These are phyloP conservation scores for Ceuthmochares aereus DNA, from an alignment of 2,113 vertebrate species.

Conservation along the genomic window DNA sequence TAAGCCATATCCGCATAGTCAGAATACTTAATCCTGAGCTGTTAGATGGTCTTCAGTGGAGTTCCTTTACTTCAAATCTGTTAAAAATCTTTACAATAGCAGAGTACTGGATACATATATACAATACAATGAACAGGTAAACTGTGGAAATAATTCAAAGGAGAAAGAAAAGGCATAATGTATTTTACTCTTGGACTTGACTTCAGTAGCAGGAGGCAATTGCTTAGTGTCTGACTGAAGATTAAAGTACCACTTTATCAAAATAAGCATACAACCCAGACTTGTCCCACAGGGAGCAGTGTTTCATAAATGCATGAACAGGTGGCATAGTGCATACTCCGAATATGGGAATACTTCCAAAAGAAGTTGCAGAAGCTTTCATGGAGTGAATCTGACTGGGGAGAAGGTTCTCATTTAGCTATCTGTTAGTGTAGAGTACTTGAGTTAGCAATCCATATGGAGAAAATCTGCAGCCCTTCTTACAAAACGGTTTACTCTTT, in stretches of 20 bases:
- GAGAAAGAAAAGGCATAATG: not conserved
- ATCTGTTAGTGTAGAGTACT: not conserved
- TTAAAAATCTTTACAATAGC: not conserved
- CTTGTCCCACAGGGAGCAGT: conserved; percentile 52
- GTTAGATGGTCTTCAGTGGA: not conserved
- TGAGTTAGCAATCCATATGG: conserved; percentile 36
- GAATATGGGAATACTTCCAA: conserved; percentile 58
- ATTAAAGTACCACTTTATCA: conserved; percentile 51
- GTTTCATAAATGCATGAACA: conserved; percentile 61
- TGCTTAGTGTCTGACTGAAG: conserved; percentile 39
- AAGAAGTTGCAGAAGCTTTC: conserved; percentile 40
- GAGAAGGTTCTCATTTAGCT: conserved; percentile 48
- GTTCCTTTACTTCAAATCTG: not conserved
- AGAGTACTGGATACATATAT: not conserved
- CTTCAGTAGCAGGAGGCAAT: conserved; percentile 30
- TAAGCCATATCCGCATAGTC: not conserved
- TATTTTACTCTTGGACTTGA: conserved; percentile 14
- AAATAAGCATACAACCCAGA: conserved; percentile 63
- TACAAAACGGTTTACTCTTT: not conserved
- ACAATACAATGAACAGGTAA: not conserved
- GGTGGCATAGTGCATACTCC: conserved; percentile 18
- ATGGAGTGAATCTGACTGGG: conserved; percentile 37
- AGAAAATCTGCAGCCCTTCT: conserved; percentile 2
- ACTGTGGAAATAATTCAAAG: conserved; percentile 4
- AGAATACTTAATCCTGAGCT: not conserved